A percentile compares a stretch with the other conserved stretches of the same genome.
phyloP scores from a whole-genome alignment of 2,888 invertebrate genomes.

The Helleia helle region DNA sequence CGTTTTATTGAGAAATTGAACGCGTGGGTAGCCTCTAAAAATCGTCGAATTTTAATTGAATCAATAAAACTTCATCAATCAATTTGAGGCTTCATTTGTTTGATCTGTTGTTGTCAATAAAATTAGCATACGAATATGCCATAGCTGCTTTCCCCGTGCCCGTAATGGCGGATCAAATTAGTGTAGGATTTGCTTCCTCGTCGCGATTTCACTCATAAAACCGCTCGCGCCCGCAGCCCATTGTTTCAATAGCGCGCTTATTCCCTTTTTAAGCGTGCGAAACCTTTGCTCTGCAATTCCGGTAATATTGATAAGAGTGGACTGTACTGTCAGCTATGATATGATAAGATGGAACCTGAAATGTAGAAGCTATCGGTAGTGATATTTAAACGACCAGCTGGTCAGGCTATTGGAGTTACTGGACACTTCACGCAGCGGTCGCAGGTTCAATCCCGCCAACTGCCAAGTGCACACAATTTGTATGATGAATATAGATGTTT shows the following conservation, averaged over 20 bases:
- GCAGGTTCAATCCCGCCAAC: too few species aligned
- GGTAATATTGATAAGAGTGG: slow-evolving; percentile 25
- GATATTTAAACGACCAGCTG: too few species aligned
- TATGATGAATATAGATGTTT: too few species aligned
- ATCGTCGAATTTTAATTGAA: background rate
- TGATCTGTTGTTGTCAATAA: background rate
- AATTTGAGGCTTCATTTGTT: background rate
- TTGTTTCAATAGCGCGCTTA: slow-evolving; percentile 39
- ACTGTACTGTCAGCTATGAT: background rate
- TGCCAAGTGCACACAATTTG: too few species aligned
- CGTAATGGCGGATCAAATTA: slow-evolving; percentile 59
- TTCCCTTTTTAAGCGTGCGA: slow-evolving; percentile 51
- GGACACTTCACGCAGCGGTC: too few species aligned
- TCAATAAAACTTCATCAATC: background rate
- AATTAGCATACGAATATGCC: background rate
- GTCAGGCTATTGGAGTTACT: too few species aligned
- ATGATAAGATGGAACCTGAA: too few species aligned
- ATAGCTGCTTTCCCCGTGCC: background rate
- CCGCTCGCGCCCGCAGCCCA: slow-evolving; percentile 22
- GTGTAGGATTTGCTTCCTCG: slow-evolving; percentile 47
- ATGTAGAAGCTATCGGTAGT: too few species aligned
- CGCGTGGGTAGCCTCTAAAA: background rate
- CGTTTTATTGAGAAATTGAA: too few species aligned
- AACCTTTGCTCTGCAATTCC: slow-evolving; percentile 51
- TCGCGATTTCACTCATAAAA: slow-evolving; percentile 34